A percentile compares a stretch with the other conserved stretches of the same genome.
Evolutionary conservation across 2,888 invertebrate genomes (phyloP).

Genomic region (Rhagophthalmus giganteus): DNA sequence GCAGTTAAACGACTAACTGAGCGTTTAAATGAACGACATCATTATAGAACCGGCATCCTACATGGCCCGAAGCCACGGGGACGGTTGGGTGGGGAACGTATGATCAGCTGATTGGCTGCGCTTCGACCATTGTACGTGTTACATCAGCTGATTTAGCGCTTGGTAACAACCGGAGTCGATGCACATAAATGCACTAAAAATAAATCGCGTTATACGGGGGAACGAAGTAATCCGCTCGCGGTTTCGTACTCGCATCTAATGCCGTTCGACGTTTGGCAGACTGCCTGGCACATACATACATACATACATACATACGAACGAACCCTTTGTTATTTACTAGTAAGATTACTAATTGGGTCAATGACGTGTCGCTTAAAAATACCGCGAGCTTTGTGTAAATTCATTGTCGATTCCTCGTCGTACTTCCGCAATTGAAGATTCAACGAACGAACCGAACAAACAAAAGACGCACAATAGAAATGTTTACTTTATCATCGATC

Average conservation of each 20-base stretch:
- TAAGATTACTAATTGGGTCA: constrained; percentile 2
- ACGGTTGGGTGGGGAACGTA: constrained; percentile 6
- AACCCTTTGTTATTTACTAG: constrained; percentile 2
- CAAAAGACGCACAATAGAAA: no score
- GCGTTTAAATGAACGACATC: constrained; percentile 20
- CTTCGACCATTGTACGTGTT: constrained; percentile 41
- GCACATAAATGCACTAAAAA: constrained; percentile 17
- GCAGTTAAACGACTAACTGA: constrained; percentile 29
- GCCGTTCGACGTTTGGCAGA: constrained; percentile 9
- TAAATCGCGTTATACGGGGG: constrained; percentile 1
- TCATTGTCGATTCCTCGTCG: no score
- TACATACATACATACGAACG: no score
- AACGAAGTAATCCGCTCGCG: background rate
- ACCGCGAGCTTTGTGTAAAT: no score
- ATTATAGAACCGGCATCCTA: constrained; percentile 34
- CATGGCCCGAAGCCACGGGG: constrained; percentile 30
- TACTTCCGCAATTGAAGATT: no score
- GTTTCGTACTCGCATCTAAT: background rate
- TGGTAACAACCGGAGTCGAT: constrained; percentile 38
- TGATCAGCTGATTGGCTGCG: constrained; percentile 41
- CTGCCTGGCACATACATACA: constrained; percentile 16
- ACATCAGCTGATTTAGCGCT: constrained; percentile 44
- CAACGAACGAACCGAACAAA: no score
- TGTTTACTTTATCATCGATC: no score
- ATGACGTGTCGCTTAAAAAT: no score